phyloP scores from a whole-genome alignment of 2,113 vertebrate genomes.

The Boulengeromyrus knoepffleri region DNA sequence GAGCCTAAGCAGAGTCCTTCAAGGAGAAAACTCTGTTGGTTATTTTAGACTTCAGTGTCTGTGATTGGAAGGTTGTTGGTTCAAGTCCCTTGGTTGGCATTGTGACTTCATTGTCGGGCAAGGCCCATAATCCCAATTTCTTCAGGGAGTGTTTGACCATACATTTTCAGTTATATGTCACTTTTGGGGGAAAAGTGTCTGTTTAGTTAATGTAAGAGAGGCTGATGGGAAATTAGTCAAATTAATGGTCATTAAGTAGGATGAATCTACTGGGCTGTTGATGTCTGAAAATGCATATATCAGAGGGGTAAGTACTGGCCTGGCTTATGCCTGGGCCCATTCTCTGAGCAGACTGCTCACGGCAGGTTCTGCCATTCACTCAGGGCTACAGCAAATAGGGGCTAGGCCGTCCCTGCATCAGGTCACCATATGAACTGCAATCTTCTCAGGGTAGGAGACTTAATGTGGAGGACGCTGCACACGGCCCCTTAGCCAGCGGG shows the following conservation, averaged over 20 bases:
- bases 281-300: background rate
- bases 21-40: background rate
- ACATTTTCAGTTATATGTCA: background rate
- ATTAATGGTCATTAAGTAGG: background rate
- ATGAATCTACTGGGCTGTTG: background rate
- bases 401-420: background rate
- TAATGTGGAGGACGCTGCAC: background rate
- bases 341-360: background rate
- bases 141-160: background rate
- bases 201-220: background rate
- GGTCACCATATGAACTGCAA: background rate
- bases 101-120: background rate
- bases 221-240: background rate
- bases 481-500: background rate
- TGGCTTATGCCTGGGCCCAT: background rate
- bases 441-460: background rate
- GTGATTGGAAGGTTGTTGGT: background rate
- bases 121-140: background rate
- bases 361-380: background rate
- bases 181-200: background rate
- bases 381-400: background rate
- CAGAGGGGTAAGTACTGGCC: background rate
- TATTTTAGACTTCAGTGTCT: background rate
- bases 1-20: background rate
- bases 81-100: background rate